These are phyloP conservation scores for Gymnobelideus leadbeateri DNA, from an alignment of 2,113 vertebrate genomes.

Conservation along the genomic window DNA sequence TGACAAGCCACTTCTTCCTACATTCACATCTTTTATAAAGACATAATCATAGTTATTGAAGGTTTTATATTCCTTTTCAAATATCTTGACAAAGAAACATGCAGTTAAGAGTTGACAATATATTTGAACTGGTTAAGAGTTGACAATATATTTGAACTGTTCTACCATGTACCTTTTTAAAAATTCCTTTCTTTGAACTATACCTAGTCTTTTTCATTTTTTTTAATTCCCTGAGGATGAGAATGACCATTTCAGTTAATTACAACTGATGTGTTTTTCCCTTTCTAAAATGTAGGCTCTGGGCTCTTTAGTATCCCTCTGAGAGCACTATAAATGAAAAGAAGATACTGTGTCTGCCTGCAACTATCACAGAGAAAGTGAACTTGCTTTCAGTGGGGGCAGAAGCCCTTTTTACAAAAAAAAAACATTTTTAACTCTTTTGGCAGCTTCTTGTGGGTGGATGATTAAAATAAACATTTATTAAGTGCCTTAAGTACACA, in stretches of 20 bases:
- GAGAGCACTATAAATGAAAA: slow-evolving; percentile 26
- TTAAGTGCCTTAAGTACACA: not conserved
- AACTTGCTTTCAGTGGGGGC: slow-evolving; percentile 22
- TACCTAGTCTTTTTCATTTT: not conserved
- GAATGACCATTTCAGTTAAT: slow-evolving; percentile 42
- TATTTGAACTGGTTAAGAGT: slow-evolving; percentile 46
- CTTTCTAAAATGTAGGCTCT: slow-evolving; percentile 30
- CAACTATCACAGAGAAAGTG: not conserved
- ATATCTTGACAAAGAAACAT: slow-evolving; percentile 51
- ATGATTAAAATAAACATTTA: not conserved
- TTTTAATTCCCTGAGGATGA: slow-evolving; percentile 37
- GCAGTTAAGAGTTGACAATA: not conserved
- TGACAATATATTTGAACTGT: slow-evolving; percentile 40
- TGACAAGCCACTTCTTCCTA: slow-evolving; percentile 52
- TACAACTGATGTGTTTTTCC: slow-evolving; percentile 28
- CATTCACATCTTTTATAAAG: slow-evolving; percentile 67
- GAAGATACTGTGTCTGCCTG: slow-evolving; percentile 34
- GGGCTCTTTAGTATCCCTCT: slow-evolving; percentile 11
- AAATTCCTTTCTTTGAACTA: slow-evolving; percentile 61
- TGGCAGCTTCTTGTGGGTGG: not conserved
- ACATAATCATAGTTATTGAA: slow-evolving; percentile 37
- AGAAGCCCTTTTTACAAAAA: not conserved
- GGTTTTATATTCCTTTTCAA: slow-evolving; percentile 56
- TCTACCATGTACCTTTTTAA: slow-evolving; percentile 59
- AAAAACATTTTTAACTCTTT: not conserved